Evolutionary conservation across 2,797 vertebrate species (phyloP), one percentile per base, ranked within the genome.

Genomic region (Falco columbarius): DNA sequence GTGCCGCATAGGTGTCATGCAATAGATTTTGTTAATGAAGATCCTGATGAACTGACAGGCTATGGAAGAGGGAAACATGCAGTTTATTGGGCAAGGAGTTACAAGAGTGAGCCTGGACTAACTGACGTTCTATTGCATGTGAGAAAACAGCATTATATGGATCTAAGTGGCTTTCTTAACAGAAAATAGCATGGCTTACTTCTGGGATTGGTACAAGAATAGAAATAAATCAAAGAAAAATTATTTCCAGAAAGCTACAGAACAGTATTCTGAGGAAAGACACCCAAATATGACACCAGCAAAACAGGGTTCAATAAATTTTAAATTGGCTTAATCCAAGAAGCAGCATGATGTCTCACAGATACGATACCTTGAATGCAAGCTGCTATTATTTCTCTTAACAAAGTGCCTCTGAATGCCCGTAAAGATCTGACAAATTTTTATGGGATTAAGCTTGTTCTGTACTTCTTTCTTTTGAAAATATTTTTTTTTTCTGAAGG

Each of bases 301-400:
- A 85, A 83, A 92, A 36, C 12, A 94, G 23, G 32, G 42, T 74
- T 94, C 85, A 85, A 54, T 93, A 76, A 6, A 75, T 82, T 95
- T 96, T 83, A 92, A 90, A 94, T 93, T 74, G 86, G 44, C 58
- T 89, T 94, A 89, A 90, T 93, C 75, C 75, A 86, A 86, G 86
- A 77, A 93, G 56, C 46, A 87, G 56, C 29, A 9, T 86, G 93
- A 82, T 72, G 62, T 80, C 59, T 96, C 74, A 72, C 74, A 94
- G 55, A 76, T 83, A 82, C 1, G 13, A 66, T 68, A 55, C 27
- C 83, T 36, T 1, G 10, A 62, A 94, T 82, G 20, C n/a, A 89
- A 81, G 20, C 36, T 82, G 80, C 71, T 89, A 23, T 93, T 97
- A 81, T 88, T 95, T 95, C 83, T 97, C 20, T 76, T 94, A 86